Base-by-base conservation (phyloP, 1,140 invertebrate genomes). In the Drosophila pachea region DNA sequence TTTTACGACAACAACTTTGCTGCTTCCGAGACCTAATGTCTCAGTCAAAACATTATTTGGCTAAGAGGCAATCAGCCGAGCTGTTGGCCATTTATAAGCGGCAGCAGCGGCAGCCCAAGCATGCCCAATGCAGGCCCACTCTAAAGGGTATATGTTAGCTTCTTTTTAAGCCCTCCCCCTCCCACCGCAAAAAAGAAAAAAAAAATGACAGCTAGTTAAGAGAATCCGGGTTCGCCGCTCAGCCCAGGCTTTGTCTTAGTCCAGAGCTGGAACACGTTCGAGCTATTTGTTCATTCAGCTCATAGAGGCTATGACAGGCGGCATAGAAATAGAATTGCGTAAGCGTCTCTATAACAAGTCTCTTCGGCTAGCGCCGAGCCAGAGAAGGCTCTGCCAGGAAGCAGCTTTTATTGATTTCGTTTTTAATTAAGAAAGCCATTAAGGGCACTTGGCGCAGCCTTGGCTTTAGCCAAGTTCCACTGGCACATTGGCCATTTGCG, bases 371-470 rank as follows among this genome's bases (percentile, higher is more conserved):
- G n/a, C n/a, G n/a, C 22, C 22, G 22, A 22, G 22, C 22, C 62
- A 56, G 38, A 54, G 42, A 36, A 33, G 49, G 59, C 52, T 11
- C 11, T 33, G 22, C 35, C 16, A 33, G 45, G 0, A 52, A 36
- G 45, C 63, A 52, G 73, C 69, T 73, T 48, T 54, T 79, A 84
- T 83, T 83, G 78, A 76, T 83, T 79, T 84, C 73, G 68, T 71
- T 83, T 84, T 84, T 84, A 84, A 84, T 84, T 84, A 84, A 84
- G 65, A 76, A 86, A 84, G 65, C 81, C 81, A 84, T 84, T 84
- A 76, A 74, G 79, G 73, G 81, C 73, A 70, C 64, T 75, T 59
- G 60, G 52, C 49, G 50, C 56, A 68, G 31, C 16, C 45, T 16
- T 22, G 43, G 16, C 53, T 47, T 29, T 9, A 31, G 55, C 31